Evolutionary conservation across 2,113 vertebrate species (phyloP).

Genomic region (Mus pahari): DNA sequence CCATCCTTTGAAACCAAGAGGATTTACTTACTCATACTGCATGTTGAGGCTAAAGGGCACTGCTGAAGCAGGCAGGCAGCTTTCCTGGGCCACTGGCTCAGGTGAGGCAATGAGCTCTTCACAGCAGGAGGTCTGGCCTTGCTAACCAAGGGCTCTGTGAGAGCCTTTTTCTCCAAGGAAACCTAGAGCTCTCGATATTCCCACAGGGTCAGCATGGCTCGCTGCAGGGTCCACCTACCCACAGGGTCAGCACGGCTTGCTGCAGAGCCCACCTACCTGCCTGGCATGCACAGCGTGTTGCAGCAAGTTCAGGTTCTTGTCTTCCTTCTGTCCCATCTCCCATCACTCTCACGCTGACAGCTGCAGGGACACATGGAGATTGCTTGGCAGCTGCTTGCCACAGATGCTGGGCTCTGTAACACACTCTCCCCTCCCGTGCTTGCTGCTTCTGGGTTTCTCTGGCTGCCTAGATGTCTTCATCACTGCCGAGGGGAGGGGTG

Average conservation of each 20-base stretch:
- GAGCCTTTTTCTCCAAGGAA: constrained; percentile 61
- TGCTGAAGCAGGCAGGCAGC: neutral
- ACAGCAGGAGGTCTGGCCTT: neutral
- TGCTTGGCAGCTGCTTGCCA: constrained; percentile 89
- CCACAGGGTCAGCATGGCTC: constrained; percentile 60
- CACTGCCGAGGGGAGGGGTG: constrained; percentile 81
- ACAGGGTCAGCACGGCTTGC: neutral
- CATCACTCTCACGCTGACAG: constrained; percentile 85
- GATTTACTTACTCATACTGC: rapidly evolving
- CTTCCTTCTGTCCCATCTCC: constrained; percentile 86
- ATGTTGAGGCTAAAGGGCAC: neutral
- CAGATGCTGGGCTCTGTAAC: constrained; percentile 88
- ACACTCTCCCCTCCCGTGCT: constrained; percentile 78
- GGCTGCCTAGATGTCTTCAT: constrained; percentile 86
- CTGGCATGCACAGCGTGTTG: constrained; percentile 80
- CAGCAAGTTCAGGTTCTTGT: constrained; percentile 82
- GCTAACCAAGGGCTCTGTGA: constrained; percentile 37
- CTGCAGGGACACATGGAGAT: constrained; percentile 90
- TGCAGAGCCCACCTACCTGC: constrained; percentile 83
- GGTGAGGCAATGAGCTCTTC: neutral
- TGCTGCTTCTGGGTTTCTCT: constrained; percentile 85
- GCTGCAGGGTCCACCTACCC: constrained; percentile 80
- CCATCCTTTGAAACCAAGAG: too few species aligned
- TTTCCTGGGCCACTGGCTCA: neutral
- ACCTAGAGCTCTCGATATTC: constrained; percentile 65